Base-by-base conservation (phyloP, 2,888 invertebrate species). In the Ashinkailepas kermadecensis region DNA sequence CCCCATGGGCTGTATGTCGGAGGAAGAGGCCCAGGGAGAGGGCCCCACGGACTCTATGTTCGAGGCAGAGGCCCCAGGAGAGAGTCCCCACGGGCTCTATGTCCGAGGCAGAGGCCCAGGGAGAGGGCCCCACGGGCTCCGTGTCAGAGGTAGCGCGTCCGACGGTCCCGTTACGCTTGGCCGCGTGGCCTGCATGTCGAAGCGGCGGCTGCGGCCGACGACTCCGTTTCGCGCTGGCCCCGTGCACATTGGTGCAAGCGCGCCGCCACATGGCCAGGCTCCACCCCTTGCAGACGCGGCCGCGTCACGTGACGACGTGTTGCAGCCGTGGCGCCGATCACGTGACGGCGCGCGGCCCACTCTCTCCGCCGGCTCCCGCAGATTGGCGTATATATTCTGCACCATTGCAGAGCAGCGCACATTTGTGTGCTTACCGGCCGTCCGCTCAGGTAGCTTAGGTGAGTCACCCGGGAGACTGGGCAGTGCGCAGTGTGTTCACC, bases 381-480 rank as follows among this genome's bases (percentile, higher is more conserved):
- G 13, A 62, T 62, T 62, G 62, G 62, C 67, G 67, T 67, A 67
- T 67, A 67, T 25, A 67, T 67, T 23, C n/a, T 67, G 67, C 67
- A 67, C 13, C 67, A 67, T 67, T 67, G 67, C 67, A 67, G 8
- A 25, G 12, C 10, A 13, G 10, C 9, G 25, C 13, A 67, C 67
- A 67, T n/a, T 67, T 7, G 12, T 67, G 13, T n/a, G 25, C 39
- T 12, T 4, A n/a, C 12, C 25, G 25, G 25, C 25, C 67, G 67
- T 67, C 67, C 25, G n/a, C 12, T 9, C n/a, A 67, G 25, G 67
- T 67, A 67, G 67, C 67, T 39, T 67, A 67, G 67, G 67, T 67
- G 67, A 67, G 67, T 67, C 11, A 2, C 67, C 12, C 2, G 2
- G 39, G 39, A 39, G 39, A 39, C 2, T 4, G 39, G 39, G 39